Evolutionary conservation across 2,888 invertebrate genomes (phyloP).

Genomic region (Cryptocephalus moraei): DNA sequence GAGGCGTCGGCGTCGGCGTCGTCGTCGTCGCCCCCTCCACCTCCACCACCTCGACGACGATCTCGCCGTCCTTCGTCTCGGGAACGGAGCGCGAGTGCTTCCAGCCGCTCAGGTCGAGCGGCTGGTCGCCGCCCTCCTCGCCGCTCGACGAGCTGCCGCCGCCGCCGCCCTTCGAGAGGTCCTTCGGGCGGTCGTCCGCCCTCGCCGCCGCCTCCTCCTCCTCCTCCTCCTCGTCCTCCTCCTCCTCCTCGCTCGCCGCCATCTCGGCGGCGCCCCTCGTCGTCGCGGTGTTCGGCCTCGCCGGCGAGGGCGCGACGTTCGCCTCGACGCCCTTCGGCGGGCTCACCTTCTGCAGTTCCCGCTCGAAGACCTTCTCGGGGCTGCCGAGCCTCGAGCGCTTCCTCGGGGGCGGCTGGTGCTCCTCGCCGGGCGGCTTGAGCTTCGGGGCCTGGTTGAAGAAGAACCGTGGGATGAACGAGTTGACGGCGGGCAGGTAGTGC

Average conservation of each 20-base stretch:
- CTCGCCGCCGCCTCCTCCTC: too few relatives aligned
- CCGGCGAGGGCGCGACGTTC: conserved; percentile 55
- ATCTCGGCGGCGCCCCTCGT: too few relatives aligned
- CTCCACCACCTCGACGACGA: not conserved
- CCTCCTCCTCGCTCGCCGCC: too few relatives aligned
- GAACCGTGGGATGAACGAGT: conserved; percentile 50
- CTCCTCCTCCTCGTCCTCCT: too few relatives aligned
- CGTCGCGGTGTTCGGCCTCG: conserved; percentile 39
- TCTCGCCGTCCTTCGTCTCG: conserved; percentile 5
- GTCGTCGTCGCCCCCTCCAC: conserved; percentile 19
- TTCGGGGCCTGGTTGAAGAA: conserved; percentile 47
- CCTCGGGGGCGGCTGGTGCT: conserved; percentile 38
- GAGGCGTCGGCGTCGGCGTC: conserved; percentile 55
- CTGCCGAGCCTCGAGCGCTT: conserved; percentile 6
- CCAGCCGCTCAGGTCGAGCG: conserved; percentile 60
- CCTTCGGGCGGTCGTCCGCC: not conserved
- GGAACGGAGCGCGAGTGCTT: conserved; percentile 12
- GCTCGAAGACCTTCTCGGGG: conserved; percentile 26
- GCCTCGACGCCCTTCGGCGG: conserved; percentile 59
- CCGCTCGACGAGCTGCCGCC: conserved; percentile 20
- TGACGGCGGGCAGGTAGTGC: conserved; percentile 30
- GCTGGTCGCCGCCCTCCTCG: conserved; percentile 51
- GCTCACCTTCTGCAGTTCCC: conserved; percentile 40
- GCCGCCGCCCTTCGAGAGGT: conserved; percentile 4
- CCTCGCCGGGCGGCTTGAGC: conserved; percentile 37